Conservation (phyloP, 1,140 invertebrate genomes). For the Solenopsis invicta region DNA sequence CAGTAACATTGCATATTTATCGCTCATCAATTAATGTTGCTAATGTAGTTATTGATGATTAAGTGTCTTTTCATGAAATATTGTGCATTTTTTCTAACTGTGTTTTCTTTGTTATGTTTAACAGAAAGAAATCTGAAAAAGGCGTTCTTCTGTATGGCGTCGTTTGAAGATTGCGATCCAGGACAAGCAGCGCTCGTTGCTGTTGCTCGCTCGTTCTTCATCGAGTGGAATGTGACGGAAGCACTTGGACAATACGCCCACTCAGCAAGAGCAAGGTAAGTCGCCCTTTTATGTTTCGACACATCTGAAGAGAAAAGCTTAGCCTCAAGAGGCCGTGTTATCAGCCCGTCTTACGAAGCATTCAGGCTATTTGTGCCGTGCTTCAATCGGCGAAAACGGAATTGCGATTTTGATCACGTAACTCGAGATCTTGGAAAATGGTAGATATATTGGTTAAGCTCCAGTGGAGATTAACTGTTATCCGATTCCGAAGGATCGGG, state of each 20-base stretch:
- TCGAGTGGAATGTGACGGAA: slow-evolving; percentile 56
- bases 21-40: too few species aligned
- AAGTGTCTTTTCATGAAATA: not conserved
- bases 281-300: slow-evolving; percentile 72
- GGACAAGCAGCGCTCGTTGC: not conserved
- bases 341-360: not conserved
- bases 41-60: too few species aligned
- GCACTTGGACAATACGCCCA: slow-evolving; percentile 50
- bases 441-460: slow-evolving; percentile 66
- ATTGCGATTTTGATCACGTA: slow-evolving; percentile 70
- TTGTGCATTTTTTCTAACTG: not conserved
- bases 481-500: slow-evolving; percentile 23
- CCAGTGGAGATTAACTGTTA: slow-evolving; percentile 72
- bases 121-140: not conserved
- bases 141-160: not conserved
- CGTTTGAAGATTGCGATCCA: not conserved
- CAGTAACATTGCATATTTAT: too few species aligned
- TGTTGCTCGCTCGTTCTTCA: not conserved
- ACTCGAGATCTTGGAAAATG: slow-evolving; percentile 69
- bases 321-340: slow-evolving; percentile 39
- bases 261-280: slow-evolving; percentile 36
- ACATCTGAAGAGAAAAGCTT: slow-evolving; percentile 43
- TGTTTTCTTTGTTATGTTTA: not conserved
- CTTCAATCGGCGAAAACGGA: not conserved
- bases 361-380: not conserved